Conservation (phyloP, 2,888 invertebrate species). For the Morpho helenor region DNA sequence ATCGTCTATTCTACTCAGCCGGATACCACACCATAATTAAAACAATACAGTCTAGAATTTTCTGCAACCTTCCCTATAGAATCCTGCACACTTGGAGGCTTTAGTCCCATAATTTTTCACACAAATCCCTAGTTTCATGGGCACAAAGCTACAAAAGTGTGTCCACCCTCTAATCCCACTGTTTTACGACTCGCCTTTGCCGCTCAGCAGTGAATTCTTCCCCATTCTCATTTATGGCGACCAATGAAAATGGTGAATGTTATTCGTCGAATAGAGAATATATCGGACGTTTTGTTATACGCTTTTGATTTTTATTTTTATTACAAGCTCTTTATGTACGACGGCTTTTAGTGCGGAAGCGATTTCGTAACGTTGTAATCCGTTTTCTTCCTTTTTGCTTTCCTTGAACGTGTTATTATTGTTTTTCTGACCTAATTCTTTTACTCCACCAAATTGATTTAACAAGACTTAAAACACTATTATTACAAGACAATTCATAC, state of each 20-base stretch:
- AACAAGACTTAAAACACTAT: too few species aligned
- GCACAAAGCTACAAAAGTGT: slow-evolving; percentile 37
- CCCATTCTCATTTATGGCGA: slow-evolving; percentile 59
- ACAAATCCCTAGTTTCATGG: slow-evolving; percentile 27
- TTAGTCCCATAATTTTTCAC: too few species aligned
- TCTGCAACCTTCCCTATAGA: too few species aligned
- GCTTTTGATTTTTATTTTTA: slow-evolving; percentile 28
- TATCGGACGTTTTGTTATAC: slow-evolving; percentile 27
- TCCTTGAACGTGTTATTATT: neutral
- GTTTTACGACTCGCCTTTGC: slow-evolving; percentile 67
- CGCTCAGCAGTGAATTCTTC: slow-evolving; percentile 54
- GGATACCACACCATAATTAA: too few species aligned
- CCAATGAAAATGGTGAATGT: slow-evolving; percentile 32
- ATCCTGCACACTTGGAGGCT: too few species aligned
- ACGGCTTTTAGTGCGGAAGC: slow-evolving; percentile 12
- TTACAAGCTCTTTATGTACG: slow-evolving; percentile 21
- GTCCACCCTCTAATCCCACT: slow-evolving; percentile 63
- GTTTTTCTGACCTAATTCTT: too few species aligned
- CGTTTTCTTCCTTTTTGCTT: slow-evolving; percentile 2
- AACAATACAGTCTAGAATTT: too few species aligned
- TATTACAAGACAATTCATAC: too few species aligned
- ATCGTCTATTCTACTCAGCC: too few species aligned
- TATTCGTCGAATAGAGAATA: slow-evolving; percentile 30
- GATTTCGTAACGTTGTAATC: slow-evolving; percentile 9
- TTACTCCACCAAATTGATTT: too few species aligned